Evolutionary conservation across 2,888 invertebrate species (phyloP).

Genomic region (Aphrophora alni): DNA sequence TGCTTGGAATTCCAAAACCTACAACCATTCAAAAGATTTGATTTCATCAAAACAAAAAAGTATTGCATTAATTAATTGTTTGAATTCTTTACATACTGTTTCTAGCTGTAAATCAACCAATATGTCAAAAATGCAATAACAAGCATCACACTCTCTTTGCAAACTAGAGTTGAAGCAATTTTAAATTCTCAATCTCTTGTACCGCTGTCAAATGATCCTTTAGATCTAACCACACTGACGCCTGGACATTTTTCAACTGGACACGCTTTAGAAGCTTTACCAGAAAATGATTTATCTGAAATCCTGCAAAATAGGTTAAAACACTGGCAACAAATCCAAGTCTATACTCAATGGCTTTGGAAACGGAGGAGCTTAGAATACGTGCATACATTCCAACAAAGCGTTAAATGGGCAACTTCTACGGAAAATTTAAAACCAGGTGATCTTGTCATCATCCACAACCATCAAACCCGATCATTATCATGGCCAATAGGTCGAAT

Average conservation of each 20-base stretch:
- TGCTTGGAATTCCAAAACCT: no score
- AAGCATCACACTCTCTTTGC: no score
- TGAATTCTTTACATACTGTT: no score
- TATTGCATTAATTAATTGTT: no score
- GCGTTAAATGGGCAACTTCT: no score
- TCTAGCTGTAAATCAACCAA: no score
- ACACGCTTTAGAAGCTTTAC: conserved; percentile 30
- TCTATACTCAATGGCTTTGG: neutral
- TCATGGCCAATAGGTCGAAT: conserved; percentile 44
- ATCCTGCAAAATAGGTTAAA: neutral
- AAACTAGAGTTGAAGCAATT: neutral
- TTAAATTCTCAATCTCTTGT: neutral
- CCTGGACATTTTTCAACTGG: neutral
- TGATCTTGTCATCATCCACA: conserved; percentile 41
- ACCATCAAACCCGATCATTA: no score
- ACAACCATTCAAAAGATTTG: no score
- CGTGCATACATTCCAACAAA: conserved; percentile 1
- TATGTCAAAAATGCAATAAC: no score
- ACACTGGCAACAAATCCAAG: neutral
- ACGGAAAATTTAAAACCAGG: no score
- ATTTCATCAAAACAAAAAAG: no score
- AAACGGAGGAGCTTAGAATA: neutral
- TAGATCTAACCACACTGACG: neutral
- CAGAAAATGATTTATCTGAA: conserved; percentile 10
- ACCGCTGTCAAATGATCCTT: neutral